Conservation (phyloP, 1,140 invertebrate genomes). For the Drosophila saltans region DNA sequence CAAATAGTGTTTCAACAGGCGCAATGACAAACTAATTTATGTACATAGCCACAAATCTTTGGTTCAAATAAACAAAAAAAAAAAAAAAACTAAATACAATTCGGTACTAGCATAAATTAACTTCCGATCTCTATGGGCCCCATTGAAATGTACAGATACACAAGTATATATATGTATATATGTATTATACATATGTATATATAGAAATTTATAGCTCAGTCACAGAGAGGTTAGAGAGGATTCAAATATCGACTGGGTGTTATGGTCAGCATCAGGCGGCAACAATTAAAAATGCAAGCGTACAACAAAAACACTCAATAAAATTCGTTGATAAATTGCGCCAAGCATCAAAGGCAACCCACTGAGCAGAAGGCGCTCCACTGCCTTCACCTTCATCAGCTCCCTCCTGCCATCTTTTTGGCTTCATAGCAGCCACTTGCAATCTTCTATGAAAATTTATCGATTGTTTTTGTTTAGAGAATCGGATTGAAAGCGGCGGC, state of each 20-base stretch:
- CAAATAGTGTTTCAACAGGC: constrained; percentile 42
- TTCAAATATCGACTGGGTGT: constrained; percentile 49
- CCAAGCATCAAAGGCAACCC: constrained; percentile 76
- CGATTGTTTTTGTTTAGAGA: constrained; percentile 79
- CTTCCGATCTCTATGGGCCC: constrained; percentile 54
- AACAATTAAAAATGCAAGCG: constrained; percentile 74
- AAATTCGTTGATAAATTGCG: constrained; percentile 80
- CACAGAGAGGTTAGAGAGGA: constrained; percentile 40
- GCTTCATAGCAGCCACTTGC: constrained; percentile 62
- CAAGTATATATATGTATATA: constrained; percentile 44
- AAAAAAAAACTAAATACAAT: constrained; percentile 64
- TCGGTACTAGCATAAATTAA: constrained; percentile 69
- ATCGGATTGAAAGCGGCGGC: constrained; percentile 31
- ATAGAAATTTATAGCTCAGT: constrained; percentile 62
- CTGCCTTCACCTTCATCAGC: not conserved
- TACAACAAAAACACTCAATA: constrained; percentile 75
- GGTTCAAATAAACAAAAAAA: constrained; percentile 72
- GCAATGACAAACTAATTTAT: constrained; percentile 78
- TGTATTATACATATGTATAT: constrained; percentile 28
- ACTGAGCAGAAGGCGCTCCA: constrained; percentile 70
- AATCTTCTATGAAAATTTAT: constrained; percentile 77
- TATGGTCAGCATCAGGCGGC: constrained; percentile 76
- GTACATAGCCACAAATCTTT: constrained; percentile 69
- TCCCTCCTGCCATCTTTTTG: not conserved
- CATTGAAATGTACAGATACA: constrained; percentile 10